phyloP scores from a whole-genome alignment of 2,113 vertebrate species.

The Rhinichthys klamathensis region DNA sequence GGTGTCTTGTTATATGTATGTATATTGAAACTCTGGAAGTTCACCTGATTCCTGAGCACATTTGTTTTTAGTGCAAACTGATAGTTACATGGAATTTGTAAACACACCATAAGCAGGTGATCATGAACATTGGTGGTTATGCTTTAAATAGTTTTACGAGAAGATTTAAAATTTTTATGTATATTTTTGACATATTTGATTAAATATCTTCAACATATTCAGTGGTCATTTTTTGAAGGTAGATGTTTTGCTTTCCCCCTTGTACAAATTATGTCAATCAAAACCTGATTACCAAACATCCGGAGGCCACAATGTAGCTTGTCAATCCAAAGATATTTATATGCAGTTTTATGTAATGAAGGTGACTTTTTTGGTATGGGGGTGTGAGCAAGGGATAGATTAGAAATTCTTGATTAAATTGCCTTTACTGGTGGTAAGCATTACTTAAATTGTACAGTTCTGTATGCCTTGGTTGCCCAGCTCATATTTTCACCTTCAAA shows the following conservation, averaged over 20 bases:
- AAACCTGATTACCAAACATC: background rate
- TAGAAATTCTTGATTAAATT: background rate
- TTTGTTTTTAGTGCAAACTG: background rate
- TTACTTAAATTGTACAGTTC: background rate
- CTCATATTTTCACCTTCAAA: background rate
- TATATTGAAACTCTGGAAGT: background rate
- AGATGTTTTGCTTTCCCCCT: no score
- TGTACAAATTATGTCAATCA: background rate
- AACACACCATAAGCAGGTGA: background rate
- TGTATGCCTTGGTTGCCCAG: background rate
- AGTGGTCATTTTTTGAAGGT: background rate
- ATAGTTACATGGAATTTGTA: background rate
- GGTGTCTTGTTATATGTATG: background rate
- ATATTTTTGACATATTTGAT: background rate
- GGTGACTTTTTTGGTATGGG: background rate
- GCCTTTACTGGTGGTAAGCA: background rate
- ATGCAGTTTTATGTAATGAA: background rate
- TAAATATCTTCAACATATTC: background rate
- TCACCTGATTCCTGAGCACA: background rate
- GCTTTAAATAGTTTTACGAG: background rate
- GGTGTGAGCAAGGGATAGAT: background rate
- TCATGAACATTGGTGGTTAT: background rate
- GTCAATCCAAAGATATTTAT: conserved; percentile 48
- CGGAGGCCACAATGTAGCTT: background rate
- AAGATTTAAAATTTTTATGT: background rate